Evolutionary conservation across 1,140 invertebrate genomes (phyloP).

Genomic region (Spodoptera frugiperda): DNA sequence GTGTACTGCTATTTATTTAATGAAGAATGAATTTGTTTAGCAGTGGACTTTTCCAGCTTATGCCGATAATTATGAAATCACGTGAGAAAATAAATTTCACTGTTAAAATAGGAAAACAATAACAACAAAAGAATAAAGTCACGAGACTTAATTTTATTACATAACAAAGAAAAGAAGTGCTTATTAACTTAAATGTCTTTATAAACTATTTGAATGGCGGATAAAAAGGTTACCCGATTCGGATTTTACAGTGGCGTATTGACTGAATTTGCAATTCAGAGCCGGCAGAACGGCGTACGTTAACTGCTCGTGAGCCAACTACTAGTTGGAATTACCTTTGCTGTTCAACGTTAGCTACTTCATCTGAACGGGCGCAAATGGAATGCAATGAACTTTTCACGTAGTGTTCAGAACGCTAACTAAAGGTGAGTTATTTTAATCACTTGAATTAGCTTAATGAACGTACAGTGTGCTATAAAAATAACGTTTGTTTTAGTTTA

Average conservation of each 20-base stretch:
- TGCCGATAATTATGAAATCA: too few species aligned
- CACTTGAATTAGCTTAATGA: conserved; percentile 34
- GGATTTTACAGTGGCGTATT: conserved; percentile 31
- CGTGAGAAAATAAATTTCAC: too few species aligned
- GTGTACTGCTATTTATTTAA: too few species aligned
- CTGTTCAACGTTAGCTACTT: conserved; percentile 37
- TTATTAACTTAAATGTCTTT: background rate
- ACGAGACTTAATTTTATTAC: too few species aligned
- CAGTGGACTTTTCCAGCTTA: too few species aligned
- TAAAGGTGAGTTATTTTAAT: conserved; percentile 28
- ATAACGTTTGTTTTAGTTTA: conserved; percentile 33
- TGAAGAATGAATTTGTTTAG: too few species aligned
- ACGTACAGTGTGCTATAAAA: conserved; percentile 31
- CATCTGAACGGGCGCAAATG: conserved; percentile 20
- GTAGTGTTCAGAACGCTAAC: conserved; percentile 11
- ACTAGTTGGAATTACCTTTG: conserved; percentile 43
- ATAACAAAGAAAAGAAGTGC: too few species aligned
- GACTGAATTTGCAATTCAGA: conserved; percentile 46
- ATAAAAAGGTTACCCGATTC: conserved; percentile 13
- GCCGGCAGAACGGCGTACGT: conserved; percentile 40
- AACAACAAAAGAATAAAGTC: too few species aligned
- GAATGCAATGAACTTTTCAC: conserved; percentile 43
- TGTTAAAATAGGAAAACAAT: too few species aligned
- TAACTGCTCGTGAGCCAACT: conserved; percentile 44
- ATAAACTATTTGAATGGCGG: conserved; percentile 10